Evolutionary conservation across 2,888 invertebrate genomes (phyloP).

Genomic region (Hypena proboscidalis): DNA sequence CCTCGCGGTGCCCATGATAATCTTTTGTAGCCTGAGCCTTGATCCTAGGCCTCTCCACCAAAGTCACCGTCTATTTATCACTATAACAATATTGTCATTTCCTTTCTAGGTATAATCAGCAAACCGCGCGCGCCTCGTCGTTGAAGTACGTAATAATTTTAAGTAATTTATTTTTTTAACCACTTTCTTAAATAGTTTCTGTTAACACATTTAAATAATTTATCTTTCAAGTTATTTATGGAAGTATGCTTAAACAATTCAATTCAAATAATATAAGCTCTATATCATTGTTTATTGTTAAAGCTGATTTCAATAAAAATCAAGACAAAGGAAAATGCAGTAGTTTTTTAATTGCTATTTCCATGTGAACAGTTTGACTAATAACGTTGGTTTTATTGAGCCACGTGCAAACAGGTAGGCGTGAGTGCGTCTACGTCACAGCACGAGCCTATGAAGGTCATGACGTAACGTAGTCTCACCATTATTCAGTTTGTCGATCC

Average conservation of each 20-base stretch:
- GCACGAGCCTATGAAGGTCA: conserved; percentile 73
- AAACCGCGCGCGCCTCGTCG: conserved; percentile 82
- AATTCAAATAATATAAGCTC: neutral
- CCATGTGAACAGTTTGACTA: conserved; percentile 48
- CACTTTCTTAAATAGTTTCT: conserved; percentile 5
- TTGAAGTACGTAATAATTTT: conserved; percentile 80
- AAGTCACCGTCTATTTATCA: conserved; percentile 63
- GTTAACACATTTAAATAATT: too few species aligned
- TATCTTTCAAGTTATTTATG: too few species aligned
- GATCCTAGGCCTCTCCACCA: conserved; percentile 75
- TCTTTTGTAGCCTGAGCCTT: conserved; percentile 77
- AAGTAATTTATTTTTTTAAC: conserved; percentile 52
- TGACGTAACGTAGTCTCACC: conserved; percentile 77
- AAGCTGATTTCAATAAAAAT: neutral
- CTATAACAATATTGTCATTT: conserved; percentile 73
- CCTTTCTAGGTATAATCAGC: conserved; percentile 85
- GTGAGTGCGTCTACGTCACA: conserved; percentile 73
- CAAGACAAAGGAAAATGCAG: neutral
- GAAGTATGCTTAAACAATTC: too few species aligned
- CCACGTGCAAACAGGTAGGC: conserved; percentile 74
- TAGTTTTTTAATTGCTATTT: conserved; percentile 36
- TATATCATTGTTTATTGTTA: neutral
- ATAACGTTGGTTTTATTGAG: conserved; percentile 57
- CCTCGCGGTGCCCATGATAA: conserved; percentile 80
- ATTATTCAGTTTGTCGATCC: conserved; percentile 73